Percentiles rank a stretch among this genome's conserved stretches.
phyloP scores from a whole-genome alignment of 2,797 vertebrate species.

The Gambelia wislizenii region DNA sequence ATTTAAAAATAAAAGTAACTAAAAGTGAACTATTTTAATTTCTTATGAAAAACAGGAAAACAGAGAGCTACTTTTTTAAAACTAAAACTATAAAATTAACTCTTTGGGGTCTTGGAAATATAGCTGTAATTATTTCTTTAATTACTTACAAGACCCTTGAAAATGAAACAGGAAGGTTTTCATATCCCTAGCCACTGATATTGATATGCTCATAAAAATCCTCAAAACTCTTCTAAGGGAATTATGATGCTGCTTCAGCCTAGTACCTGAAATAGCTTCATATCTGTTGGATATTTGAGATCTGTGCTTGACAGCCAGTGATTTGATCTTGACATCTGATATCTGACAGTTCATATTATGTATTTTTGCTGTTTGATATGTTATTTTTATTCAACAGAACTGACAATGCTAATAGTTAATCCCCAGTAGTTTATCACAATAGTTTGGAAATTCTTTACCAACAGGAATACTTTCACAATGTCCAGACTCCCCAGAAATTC shows the following conservation, averaged over 20 bases:
- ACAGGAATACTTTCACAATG: neutral
- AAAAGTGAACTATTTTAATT: too few species aligned
- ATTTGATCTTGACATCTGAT: neutral
- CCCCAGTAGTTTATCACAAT: too few species aligned
- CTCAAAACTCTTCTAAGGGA: neutral
- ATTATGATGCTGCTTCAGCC: neutral
- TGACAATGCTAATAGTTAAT: neutral
- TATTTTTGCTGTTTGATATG: neutral
- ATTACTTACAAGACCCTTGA: too few species aligned
- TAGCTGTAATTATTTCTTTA: too few species aligned
- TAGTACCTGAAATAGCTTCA: neutral
- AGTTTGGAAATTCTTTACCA: too few species aligned
- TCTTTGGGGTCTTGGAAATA: too few species aligned
- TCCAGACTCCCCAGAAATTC: neutral
- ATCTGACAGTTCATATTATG: neutral
- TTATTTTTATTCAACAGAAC: neutral
- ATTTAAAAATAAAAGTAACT: too few species aligned
- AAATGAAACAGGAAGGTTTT: too few species aligned
- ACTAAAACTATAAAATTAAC: too few species aligned
- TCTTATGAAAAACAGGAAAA: too few species aligned
- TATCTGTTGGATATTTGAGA: neutral
- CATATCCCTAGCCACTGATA: neutral
- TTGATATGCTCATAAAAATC: neutral
- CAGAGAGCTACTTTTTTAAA: too few species aligned
- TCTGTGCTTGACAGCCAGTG: neutral